Evolutionary conservation across 2,113 vertebrate species (phyloP).

Genomic region (Nycticebus coucang): DNA sequence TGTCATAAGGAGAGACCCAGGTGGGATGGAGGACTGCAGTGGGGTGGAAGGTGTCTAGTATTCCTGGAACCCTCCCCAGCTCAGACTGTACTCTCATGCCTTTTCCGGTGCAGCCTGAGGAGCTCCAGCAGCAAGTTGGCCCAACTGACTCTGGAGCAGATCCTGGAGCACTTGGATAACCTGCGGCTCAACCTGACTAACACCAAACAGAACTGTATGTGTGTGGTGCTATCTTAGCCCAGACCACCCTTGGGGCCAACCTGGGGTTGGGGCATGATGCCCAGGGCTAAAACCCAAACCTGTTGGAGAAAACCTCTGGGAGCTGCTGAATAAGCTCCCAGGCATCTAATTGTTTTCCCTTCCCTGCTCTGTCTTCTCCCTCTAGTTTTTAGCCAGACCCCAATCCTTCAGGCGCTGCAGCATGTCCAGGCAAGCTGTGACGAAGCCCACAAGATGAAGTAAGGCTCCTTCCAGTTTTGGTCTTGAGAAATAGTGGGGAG

Average conservation of each 20-base stretch:
- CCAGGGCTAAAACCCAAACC: neutral
- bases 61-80: neutral
- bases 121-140: conserved; percentile 98
- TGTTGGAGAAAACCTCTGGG: neutral
- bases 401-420: conserved; percentile 96
- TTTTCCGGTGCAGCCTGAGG: conserved; percentile 85
- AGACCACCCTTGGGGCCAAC: too few relatives aligned
- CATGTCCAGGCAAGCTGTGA: conserved; percentile 98
- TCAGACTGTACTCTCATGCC: neutral
- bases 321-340: accelerated
- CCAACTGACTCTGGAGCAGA: conserved; percentile 97
- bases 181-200: conserved; percentile 94
- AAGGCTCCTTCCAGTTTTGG: neutral
- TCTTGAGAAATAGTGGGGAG: neutral
- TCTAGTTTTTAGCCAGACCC: conserved; percentile 95
- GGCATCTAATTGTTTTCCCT: neutral
- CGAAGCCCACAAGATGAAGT: conserved; percentile 97
- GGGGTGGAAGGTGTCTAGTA: neutral
- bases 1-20: too few relatives aligned
- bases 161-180: conserved; percentile 95
- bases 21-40: too few relatives aligned
- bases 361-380: neutral
- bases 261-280: neutral
- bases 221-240: neutral
- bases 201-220: conserved; percentile 90